Conservation (phyloP, 1,140 invertebrate species). For the Drosophila pallidifrons region DNA sequence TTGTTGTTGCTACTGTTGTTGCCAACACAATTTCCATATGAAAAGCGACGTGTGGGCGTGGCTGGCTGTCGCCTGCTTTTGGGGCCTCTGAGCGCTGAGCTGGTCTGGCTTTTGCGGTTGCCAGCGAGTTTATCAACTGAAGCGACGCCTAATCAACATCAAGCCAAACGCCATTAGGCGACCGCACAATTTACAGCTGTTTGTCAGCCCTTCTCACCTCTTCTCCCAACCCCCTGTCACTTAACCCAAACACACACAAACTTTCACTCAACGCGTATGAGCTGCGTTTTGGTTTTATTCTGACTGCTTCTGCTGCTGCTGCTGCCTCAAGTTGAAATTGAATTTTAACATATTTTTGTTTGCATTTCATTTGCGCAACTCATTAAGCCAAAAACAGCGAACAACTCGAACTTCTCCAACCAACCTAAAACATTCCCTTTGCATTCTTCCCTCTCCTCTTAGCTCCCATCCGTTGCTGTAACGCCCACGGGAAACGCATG, state of each 20-base stretch:
- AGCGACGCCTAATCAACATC: conserved; percentile 80
- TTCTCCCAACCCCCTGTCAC: not conserved
- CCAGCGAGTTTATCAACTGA: conserved; percentile 76
- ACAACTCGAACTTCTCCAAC: conserved; percentile 11
- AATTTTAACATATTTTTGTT: conserved; percentile 67
- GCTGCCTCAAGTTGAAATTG: conserved; percentile 60
- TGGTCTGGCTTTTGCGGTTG: conserved; percentile 30
- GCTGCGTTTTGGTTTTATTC: conserved; percentile 55
- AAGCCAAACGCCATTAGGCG: conserved; percentile 69
- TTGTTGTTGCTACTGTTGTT: conserved; percentile 16
- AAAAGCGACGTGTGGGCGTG: conserved; percentile 54
- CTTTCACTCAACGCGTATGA: conserved; percentile 16
- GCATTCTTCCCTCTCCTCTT: conserved; percentile 18
- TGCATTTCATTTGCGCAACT: conserved; percentile 67
- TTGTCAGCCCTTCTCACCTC: conserved; percentile 29
- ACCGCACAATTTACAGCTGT: conserved; percentile 78
- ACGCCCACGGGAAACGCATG: too few species aligned
- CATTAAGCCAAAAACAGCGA: conserved; percentile 56
- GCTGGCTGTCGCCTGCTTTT: conserved; percentile 13
- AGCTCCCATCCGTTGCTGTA: not conserved
- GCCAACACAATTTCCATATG: conserved; percentile 70
- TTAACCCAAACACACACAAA: conserved; percentile 35
- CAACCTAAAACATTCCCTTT: not conserved
- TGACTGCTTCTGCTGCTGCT: not conserved
- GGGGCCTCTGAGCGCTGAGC: not conserved